These are phyloP conservation scores for Ptycholaimellus sp. DNA, from an alignment of 2,888 invertebrate genomes.

Conservation along the genomic window DNA sequence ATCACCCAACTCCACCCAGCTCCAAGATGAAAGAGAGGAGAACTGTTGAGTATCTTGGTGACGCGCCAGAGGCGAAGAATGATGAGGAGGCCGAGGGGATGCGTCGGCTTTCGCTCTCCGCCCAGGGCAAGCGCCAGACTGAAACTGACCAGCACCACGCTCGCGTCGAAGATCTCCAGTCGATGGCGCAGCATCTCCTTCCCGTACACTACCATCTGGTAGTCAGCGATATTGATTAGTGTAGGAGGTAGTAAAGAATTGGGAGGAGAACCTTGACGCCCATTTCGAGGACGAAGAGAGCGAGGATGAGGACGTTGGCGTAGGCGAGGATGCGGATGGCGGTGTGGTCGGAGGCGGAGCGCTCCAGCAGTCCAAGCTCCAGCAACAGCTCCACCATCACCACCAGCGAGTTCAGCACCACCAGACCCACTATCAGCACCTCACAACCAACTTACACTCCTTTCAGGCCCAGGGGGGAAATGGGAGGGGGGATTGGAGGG, in stretches of 20 bases:
- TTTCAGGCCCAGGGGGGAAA: no score
- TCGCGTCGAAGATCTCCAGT: no score
- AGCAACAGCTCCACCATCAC: constrained; percentile 29
- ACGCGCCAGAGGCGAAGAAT: constrained; percentile 30
- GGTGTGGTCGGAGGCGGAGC: no score
- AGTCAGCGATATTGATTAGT: no score
- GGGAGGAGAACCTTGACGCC: constrained; percentile 25
- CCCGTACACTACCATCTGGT: no score
- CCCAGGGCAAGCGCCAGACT: no score
- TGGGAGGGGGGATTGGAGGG: no score
- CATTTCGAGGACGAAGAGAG: constrained; percentile 27
- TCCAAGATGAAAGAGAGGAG: no score
- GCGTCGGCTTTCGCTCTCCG: constrained; percentile 18
- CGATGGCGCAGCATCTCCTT: no score
- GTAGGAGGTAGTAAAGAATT: constrained; percentile 24
- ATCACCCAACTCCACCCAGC: no score
- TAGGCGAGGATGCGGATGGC: constrained; percentile 24
- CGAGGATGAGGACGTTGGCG: constrained; percentile 25
- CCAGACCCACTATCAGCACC: constrained; percentile 25
- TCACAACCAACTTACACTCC: no score
- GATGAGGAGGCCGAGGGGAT: constrained; percentile 26
- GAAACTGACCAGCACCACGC: no score
- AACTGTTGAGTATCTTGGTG: constrained; percentile 30
- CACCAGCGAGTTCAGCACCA: constrained; percentile 27
- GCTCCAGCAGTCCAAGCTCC: constrained; percentile 24